Base-by-base conservation (phyloP, 1,140 invertebrate species). In the Aphaenogaster floridana region DNA sequence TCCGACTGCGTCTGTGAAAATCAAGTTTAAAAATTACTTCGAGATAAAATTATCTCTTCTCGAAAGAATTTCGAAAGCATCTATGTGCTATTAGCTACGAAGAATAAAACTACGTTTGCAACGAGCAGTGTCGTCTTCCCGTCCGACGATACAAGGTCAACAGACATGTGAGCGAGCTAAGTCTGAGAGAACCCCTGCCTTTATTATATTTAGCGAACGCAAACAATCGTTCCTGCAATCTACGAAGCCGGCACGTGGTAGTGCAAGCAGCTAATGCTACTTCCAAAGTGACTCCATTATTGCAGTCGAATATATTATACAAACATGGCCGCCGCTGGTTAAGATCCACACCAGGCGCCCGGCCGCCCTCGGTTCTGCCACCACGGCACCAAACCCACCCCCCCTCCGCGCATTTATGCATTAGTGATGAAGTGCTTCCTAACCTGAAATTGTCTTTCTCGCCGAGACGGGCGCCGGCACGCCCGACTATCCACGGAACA, bases 121-220 rank as follows among this genome's bases (percentile, higher is more conserved):
- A 21, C 13, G 48, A 39, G 42, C 17, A 28, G 17, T 45, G 57
- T 84, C 69, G 61, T 28, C 54, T 76, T 84, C 13, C 42, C 57
- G n/a, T 42, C 39, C 39, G 28, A 76, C 17, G 54, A 84, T 76
- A 54, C 68, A 50, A 79, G 76, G 59, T 88, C 87, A 86, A 88
- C 85, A 86, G 50, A 77, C 74, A 36, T 7, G 74, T 54, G 59
- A 87, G 1, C 21, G 13, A 13, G 50, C 21, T 34, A 69, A 69
- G 54, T 7, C 17, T 48, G 57, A 21, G 78, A 86, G 84, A 90
- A 88, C 71, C 72, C 28, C 80, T 83, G 86, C 66, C 85, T 92
- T 93, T 90, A 94, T 94, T 93, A 93, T 93, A 94, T 93, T 93
- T 92, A 92, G 88, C 86, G 83, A 89, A 86, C 74, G 91, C 90